phyloP scores from a whole-genome alignment of 1,140 invertebrate species.

The Samia ricini region DNA sequence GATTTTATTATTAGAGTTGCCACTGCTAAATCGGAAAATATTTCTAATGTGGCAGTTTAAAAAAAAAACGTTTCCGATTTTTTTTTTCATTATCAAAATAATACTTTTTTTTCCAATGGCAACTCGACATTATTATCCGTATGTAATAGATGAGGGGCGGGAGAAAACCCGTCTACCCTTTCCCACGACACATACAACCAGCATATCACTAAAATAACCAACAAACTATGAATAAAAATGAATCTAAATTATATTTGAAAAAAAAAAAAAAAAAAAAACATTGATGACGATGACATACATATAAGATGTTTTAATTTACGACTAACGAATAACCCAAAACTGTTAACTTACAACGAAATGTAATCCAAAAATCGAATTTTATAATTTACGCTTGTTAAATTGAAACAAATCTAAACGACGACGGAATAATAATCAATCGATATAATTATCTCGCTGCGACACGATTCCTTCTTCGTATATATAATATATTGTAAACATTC shows the following conservation, averaged over 20 bases:
- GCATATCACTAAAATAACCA: conserved; percentile 37
- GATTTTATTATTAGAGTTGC: too few species aligned
- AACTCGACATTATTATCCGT: background rate
- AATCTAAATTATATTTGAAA: conserved; percentile 27
- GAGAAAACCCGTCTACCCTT: background rate
- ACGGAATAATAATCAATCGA: too few species aligned
- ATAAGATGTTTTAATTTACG: conserved; percentile 36
- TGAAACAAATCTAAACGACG: too few species aligned
- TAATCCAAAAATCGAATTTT: conserved; percentile 52
- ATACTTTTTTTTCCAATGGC: background rate
- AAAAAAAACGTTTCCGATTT: too few species aligned
- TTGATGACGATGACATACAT: conserved; percentile 28
- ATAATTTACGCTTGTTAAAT: too few species aligned
- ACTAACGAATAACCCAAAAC: background rate
- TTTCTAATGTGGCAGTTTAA: too few species aligned
- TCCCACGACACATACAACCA: conserved; percentile 25
- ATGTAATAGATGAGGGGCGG: too few species aligned
- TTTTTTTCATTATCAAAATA: background rate
- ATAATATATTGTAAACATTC: conserved; percentile 48
- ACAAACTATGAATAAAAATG: conserved; percentile 41
- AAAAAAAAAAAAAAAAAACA: conserved; percentile 26
- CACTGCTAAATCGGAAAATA: too few species aligned
- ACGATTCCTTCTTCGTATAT: background rate
- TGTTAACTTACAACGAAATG: conserved; percentile 40
- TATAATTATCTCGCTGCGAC: conserved; percentile 2